These are phyloP conservation scores for Corythaeola cristata DNA, from an alignment of 2,113 vertebrate genomes.

Conservation along the genomic window DNA sequence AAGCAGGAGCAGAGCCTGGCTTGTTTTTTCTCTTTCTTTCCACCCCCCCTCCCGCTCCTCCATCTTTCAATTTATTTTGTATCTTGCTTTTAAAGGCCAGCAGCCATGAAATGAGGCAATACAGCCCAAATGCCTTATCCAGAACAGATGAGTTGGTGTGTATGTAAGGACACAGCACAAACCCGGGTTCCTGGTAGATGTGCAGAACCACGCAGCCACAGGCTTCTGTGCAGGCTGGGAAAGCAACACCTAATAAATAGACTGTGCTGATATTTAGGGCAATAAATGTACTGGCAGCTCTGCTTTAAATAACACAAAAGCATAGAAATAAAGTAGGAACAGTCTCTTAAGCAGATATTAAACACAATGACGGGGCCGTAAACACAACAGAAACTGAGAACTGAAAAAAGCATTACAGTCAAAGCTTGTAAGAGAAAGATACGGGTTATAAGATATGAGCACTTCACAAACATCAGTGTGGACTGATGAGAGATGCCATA, in stretches of 20 bases:
- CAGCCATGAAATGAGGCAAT: not conserved
- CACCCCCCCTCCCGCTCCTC: no score
- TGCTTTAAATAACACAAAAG: not conserved
- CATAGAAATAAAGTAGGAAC: not conserved
- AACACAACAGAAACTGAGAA: not conserved
- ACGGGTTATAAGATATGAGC: rapidly evolving
- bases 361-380: not conserved
- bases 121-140: rapidly evolving
- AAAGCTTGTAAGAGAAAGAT: not conserved
- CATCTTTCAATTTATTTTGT: not conserved
- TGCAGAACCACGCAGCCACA: not conserved
- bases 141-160: not conserved
- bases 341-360: not conserved
- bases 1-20: not conserved
- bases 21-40: not conserved
- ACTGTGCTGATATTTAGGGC: not conserved
- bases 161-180: rapidly evolving
- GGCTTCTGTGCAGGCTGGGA: not conserved
- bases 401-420: not conserved
- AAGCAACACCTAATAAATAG: not conserved
- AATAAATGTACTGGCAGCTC: not conserved
- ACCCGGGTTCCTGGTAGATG: not conserved
- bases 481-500: rapidly evolving
- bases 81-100: not conserved
- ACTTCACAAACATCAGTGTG: not conserved